Evolutionary conservation across 2,797 vertebrate genomes (phyloP).

Genomic region (Pantherophis alleghaniensis): DNA sequence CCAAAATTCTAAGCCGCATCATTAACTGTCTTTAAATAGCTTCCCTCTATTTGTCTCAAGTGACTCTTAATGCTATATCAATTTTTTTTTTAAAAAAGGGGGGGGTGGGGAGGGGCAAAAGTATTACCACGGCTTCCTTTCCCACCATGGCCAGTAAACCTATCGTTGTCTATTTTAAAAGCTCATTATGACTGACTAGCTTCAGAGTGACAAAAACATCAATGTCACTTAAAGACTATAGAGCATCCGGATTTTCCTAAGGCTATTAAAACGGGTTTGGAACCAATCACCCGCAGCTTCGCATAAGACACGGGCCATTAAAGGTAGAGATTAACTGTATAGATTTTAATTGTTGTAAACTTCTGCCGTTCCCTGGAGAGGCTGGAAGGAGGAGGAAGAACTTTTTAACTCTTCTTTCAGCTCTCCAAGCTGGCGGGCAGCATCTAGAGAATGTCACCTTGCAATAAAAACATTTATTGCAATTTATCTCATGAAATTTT

Average conservation of each 20-base stretch:
- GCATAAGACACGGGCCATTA: slow-evolving; percentile 57
- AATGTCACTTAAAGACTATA: slow-evolving; percentile 50
- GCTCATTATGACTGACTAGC: neutral
- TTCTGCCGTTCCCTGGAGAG: slow-evolving; percentile 41
- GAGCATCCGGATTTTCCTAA: slow-evolving; percentile 48
- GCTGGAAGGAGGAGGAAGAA: slow-evolving; percentile 32
- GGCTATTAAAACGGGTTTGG: slow-evolving; percentile 38
- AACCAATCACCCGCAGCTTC: slow-evolving; percentile 34
- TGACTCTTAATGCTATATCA: neutral
- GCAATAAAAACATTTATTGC: neutral
- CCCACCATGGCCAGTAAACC: too few species aligned
- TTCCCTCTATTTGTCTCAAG: neutral
- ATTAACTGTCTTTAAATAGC: neutral
- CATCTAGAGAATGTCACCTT: slow-evolving; percentile 33
- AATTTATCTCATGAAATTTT: neutral
- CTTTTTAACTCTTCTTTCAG: slow-evolving; percentile 11
- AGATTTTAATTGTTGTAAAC: slow-evolving; percentile 67
- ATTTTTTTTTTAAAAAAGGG: neutral
- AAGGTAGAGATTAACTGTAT: slow-evolving; percentile 49
- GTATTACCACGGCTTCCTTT: too few species aligned
- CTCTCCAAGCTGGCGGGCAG: slow-evolving; percentile 12
- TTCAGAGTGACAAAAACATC: slow-evolving; percentile 32
- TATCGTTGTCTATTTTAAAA: neutral
- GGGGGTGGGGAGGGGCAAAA: too few species aligned
- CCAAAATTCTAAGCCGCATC: slow-evolving; percentile 1